A percentile compares a stretch with the other conserved stretches of the same genome.
These are phyloP conservation scores for Spodoptera frugiperda DNA, from an alignment of 1,140 invertebrate genomes.

Conservation along the genomic window DNA sequence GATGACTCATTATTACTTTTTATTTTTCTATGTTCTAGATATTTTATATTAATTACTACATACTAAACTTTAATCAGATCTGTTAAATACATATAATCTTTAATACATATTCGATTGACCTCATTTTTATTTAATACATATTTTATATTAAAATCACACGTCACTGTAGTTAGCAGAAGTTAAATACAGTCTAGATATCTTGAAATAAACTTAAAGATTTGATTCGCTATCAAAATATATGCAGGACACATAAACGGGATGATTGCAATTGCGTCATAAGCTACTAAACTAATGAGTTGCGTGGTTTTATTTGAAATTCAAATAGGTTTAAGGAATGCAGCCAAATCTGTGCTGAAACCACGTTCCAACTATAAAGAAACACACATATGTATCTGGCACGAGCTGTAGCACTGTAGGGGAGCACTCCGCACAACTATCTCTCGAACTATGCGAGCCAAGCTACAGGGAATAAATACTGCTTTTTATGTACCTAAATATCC, in stretches of 20 bases:
- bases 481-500: too few species aligned
- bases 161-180: too few species aligned
- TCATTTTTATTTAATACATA: too few species aligned
- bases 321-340: slow-evolving; percentile 10
- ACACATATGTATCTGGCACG: slow-evolving; percentile 2
- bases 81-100: too few species aligned
- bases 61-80: too few species aligned
- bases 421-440: background rate
- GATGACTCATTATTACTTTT: background rate
- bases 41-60: background rate
- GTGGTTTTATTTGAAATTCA: slow-evolving; percentile 13
- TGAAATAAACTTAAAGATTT: too few species aligned
- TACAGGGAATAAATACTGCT: background rate
- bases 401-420: background rate
- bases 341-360: slow-evolving; percentile 2
- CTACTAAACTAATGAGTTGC: background rate
- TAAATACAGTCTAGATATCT: too few species aligned
- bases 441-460: slow-evolving; percentile 1
- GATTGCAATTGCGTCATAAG: slow-evolving; percentile 8
- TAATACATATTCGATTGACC: too few species aligned
- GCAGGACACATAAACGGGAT: background rate
- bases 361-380: slow-evolving; percentile 3
- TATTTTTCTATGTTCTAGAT: background rate
- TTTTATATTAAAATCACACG: too few species aligned
- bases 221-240: too few species aligned